Evolutionary conservation across 2,113 vertebrate genomes (phyloP), one percentile per base, ranked within the genome.

Genomic region (Sylvilagus bachmani): DNA sequence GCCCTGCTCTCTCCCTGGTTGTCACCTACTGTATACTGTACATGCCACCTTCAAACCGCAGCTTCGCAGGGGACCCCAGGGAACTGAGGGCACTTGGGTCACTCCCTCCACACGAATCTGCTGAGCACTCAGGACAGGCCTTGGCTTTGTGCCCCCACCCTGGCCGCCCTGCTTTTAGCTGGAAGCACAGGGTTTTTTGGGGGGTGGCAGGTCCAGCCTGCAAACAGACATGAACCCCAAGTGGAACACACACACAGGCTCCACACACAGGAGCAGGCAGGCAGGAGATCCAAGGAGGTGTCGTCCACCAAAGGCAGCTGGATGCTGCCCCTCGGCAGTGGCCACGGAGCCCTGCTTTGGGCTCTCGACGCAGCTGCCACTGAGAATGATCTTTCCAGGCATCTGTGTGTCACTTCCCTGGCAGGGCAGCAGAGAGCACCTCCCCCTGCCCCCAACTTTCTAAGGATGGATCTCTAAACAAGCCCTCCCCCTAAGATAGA

Each of bases 211-310:
- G 69, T 80, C 29, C 2, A 38, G 51, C 66, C 12, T 55, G n/a
- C n/a, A n/a, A n/a, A 16, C 33, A 84, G 80, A 51, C 21, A 10
- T 2, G 1, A 85, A 70, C 14, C 10, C 29, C 27, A 9, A n/a
- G 4, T 86, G 88, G 61, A 36, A 80, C 85, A 79, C 78, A 69
- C n/a, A n/a, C n/a, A n/a, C 25, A 36, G 75, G 55, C 77, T 87
- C 77, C 38, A n/a, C 62, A 77, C 33, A 29, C 0, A 9, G 22
- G 31, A 4, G 38, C 9, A 5, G 33, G 22, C 14, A 1, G 55
- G n/a, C 27, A 27, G 73, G 27, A 31, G 38, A 29, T 5, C 12
- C 21, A 38, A 12, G 80, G 53, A 75, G 14, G 69, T 0, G 0
- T 3, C 2, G 2, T 6, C 66, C 36, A 33, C 55, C 81, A 19